Evolutionary conservation across 2,113 vertebrate species (phyloP).

Genomic region (Sialia sialis): DNA sequence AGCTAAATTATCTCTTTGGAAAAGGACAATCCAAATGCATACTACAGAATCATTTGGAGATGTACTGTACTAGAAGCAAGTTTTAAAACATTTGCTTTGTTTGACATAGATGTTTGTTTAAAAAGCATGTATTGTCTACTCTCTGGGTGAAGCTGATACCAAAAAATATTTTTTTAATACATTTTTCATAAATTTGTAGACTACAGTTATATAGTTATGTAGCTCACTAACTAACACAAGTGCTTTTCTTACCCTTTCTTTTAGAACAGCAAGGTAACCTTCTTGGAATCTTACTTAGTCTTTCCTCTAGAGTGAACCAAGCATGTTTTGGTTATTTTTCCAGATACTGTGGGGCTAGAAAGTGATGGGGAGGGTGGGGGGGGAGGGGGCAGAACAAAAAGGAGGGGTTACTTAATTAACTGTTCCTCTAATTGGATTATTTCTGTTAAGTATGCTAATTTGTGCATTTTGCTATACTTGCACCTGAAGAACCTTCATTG

Average conservation of each 20-base stretch:
- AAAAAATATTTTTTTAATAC: neutral
- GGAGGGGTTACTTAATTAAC: neutral
- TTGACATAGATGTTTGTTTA: neutral
- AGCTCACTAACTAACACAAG: neutral
- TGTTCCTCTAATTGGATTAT: neutral
- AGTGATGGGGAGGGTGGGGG: too few species aligned
- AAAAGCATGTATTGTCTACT: neutral
- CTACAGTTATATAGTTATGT: neutral
- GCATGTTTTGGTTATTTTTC: rapidly evolving
- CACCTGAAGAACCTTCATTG: neutral
- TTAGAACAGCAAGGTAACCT: neutral
- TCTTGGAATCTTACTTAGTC: neutral
- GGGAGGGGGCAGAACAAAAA: neutral
- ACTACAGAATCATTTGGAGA: neutral
- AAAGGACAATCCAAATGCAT: neutral
- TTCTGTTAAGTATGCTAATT: neutral
- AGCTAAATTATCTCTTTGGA: neutral
- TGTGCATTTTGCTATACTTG: neutral
- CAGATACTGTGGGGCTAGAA: neutral
- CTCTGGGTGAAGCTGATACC: neutral
- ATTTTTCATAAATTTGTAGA: neutral
- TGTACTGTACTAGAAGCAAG: neutral
- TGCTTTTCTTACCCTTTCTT: neutral
- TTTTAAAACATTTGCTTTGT: neutral
- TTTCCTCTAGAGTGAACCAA: neutral